Percentiles rank a stretch among this genome's conserved stretches.
phyloP scores from a whole-genome alignment of 2,888 invertebrate genomes.

The Smittia aterrima region DNA sequence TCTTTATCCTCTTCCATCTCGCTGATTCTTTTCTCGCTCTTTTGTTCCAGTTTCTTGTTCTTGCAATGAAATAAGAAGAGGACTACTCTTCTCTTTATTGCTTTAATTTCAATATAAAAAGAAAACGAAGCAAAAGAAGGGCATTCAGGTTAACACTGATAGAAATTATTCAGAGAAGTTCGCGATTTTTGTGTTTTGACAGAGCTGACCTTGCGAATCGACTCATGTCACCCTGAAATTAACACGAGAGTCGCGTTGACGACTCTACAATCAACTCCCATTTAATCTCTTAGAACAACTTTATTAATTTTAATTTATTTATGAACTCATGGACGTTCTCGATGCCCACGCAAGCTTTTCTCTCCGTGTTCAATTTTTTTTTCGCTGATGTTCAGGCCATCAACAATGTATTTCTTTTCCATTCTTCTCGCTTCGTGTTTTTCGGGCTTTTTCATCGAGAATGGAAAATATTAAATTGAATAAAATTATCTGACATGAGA shows the following conservation, averaged over 20 bases:
- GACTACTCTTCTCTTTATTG: neutral
- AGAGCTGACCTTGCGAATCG: neutral
- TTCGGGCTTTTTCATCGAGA: no score
- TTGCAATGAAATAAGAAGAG: neutral
- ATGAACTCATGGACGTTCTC: no score
- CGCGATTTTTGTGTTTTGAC: neutral
- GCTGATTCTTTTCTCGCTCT: slow-evolving; percentile 13
- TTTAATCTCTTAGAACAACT: no score
- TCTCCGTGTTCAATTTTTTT: neutral
- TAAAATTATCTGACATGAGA: no score
- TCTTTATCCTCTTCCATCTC: neutral
- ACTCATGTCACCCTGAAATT: neutral
- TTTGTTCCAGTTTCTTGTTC: slow-evolving; percentile 8
- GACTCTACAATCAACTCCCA: no score
- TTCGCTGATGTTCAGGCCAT: slow-evolving; percentile 12
- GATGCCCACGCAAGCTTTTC: neutral
- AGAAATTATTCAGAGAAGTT: neutral
- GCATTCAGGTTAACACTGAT: slow-evolving; percentile 24
- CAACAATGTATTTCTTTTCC: slow-evolving; percentile 8
- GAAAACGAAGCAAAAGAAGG: neutral
- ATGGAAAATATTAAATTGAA: no score
- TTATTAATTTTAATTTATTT: neutral
- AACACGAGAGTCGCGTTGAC: no score
- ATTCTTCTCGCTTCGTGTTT: neutral
- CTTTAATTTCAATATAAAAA: slow-evolving; percentile 17